Conservation (phyloP, 2,888 invertebrate genomes). For the Monochamus alternatus region DNA sequence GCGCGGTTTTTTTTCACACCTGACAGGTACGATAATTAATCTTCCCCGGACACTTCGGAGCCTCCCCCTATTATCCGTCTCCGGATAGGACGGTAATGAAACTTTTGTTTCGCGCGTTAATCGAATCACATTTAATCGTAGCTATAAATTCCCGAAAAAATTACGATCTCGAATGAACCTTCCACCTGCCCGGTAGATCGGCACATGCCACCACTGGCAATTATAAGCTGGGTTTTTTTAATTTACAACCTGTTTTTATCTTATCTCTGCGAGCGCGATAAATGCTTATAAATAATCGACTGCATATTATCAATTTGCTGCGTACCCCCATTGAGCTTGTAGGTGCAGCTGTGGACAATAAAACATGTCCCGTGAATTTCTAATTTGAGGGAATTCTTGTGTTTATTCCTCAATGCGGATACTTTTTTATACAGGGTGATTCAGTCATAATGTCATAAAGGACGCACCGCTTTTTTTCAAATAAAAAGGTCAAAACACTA, state of each 20-base stretch:
- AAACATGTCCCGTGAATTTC: too few relatives aligned
- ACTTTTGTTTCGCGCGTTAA: conserved; percentile 21
- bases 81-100: background rate
- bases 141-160: conserved; percentile 27
- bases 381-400: too few relatives aligned
- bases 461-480: too few relatives aligned
- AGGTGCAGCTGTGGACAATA: too few relatives aligned
- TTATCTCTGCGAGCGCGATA: conserved; percentile 11
- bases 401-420: too few relatives aligned
- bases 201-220: conserved; percentile 26
- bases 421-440: too few relatives aligned
- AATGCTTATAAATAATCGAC: conserved; percentile 23
- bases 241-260: conserved; percentile 33
- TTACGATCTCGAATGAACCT: conserved; percentile 1
- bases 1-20: background rate
- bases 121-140: conserved; percentile 23
- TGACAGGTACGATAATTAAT: conserved; percentile 4
- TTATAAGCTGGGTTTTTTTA: conserved; percentile 30
- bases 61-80: background rate
- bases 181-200: conserved; percentile 24
- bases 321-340: conserved; percentile 16
- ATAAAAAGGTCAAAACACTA: too few relatives aligned
- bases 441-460: too few relatives aligned
- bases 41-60: background rate
- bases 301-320: conserved; percentile 22